Conservation (phyloP, 1,140 invertebrate species). For the Cyclargus thomasi region DNA sequence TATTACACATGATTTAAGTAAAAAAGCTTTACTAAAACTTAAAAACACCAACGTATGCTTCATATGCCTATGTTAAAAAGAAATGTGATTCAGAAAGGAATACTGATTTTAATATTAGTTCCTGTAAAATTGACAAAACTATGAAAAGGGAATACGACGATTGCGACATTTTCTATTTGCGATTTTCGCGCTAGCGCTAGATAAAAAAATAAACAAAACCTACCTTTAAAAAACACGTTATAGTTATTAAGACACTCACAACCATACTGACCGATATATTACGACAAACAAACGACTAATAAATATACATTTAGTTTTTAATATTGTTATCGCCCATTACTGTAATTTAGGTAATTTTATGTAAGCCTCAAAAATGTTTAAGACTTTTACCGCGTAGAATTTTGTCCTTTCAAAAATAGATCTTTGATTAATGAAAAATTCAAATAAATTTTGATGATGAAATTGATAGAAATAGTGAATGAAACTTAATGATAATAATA, state of each 20-base stretch:
- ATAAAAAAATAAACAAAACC: neutral
- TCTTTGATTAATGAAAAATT: too few species aligned
- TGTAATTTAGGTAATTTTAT: conserved; percentile 7
- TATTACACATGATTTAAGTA: too few species aligned
- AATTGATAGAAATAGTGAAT: too few species aligned
- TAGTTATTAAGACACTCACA: conserved; percentile 6
- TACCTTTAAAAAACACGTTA: conserved; percentile 2
- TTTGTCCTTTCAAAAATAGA: neutral
- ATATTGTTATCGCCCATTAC: neutral
- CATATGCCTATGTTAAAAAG: too few species aligned
- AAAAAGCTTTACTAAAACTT: too few species aligned
- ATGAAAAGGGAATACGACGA: neutral
- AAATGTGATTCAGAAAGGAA: too few species aligned
- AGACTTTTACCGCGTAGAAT: neutral
- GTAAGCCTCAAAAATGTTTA: neutral
- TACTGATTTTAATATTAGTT: too few species aligned
- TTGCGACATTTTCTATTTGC: neutral
- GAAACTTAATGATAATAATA: too few species aligned
- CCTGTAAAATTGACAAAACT: too few species aligned
- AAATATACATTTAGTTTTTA: conserved; percentile 14
- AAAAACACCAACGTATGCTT: too few species aligned
- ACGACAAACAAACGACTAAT: neutral
- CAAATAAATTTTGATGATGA: too few species aligned
- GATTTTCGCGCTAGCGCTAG: neutral
- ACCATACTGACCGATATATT: conserved; percentile 12